Conservation (phyloP, 2,888 invertebrate species). For the Platycnemis pennipes region DNA sequence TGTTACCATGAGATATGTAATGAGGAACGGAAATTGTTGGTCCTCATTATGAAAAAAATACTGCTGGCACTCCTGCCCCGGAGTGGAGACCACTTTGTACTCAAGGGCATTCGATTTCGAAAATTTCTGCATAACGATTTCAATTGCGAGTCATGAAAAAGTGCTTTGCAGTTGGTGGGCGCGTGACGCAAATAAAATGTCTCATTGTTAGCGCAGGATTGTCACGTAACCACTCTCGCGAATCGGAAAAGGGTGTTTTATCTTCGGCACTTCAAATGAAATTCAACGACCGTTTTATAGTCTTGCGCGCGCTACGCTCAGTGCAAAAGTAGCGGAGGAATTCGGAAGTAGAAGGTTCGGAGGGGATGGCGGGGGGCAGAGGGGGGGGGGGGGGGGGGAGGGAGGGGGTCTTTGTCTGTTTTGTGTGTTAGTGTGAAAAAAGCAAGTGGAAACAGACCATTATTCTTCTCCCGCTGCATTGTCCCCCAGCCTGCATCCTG, state of each 20-base stretch:
- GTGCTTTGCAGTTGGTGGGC: background rate
- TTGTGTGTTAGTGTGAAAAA: background rate
- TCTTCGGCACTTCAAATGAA: slow-evolving; percentile 10
- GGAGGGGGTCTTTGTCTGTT: background rate
- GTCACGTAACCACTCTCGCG: background rate
- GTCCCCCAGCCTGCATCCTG: background rate
- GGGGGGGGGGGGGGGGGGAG: too few relatives aligned
- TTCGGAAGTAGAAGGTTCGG: background rate
- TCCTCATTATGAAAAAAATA: too few relatives aligned
- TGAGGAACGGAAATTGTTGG: too few relatives aligned
- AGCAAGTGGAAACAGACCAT: background rate
- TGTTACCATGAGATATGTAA: too few relatives aligned
- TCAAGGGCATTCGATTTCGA: background rate
- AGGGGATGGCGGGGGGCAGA: too few relatives aligned
- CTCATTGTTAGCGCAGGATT: background rate
- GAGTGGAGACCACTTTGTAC: too few relatives aligned
- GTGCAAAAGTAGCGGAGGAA: background rate
- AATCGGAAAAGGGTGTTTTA: background rate
- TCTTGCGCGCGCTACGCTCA: background rate
- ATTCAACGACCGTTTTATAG: slow-evolving; percentile 32
- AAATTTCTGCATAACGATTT: background rate
- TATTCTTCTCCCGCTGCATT: background rate
- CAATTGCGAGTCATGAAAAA: background rate
- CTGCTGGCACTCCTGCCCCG: too few relatives aligned
- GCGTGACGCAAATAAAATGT: background rate